Evolutionary conservation across 2,797 vertebrate species (phyloP).

Genomic region (Crocodylus rhombifer): DNA sequence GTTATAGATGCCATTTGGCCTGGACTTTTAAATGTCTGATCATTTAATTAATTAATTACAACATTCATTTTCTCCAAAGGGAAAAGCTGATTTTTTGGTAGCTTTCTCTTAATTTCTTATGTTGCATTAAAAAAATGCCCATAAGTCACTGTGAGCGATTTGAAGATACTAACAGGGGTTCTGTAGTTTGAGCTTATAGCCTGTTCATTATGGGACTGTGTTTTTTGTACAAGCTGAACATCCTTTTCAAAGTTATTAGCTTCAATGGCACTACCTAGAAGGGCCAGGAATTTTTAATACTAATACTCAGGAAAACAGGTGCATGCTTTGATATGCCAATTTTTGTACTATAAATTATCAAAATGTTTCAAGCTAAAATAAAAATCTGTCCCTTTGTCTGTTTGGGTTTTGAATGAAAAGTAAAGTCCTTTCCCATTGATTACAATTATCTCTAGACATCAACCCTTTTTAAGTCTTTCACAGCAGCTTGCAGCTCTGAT

Average conservation of each 20-base stretch:
- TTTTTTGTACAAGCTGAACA: not conserved
- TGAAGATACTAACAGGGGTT: not conserved
- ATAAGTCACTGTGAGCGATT: not conserved
- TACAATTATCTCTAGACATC: constrained; percentile 14
- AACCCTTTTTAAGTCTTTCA: constrained; percentile 16
- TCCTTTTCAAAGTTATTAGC: not conserved
- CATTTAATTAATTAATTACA: not conserved
- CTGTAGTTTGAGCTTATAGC: not conserved
- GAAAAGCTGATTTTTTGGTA: not conserved
- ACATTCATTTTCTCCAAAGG: not conserved
- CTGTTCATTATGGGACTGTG: not conserved
- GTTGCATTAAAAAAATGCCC: not conserved
- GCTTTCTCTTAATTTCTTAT: not conserved
- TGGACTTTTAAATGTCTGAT: not conserved
- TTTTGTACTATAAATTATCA: not conserved
- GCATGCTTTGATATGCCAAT: not conserved
- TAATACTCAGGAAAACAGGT: constrained; percentile 3
- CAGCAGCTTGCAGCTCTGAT: not conserved
- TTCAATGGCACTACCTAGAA: not conserved
- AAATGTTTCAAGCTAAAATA: not conserved
- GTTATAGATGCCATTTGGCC: not conserved
- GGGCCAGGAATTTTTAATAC: not conserved
- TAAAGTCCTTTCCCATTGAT: not conserved
- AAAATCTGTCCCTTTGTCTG: not conserved
- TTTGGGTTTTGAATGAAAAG: constrained; percentile 20